A percentile compares a stretch with the other conserved stretches of the same genome.
phyloP scores from a whole-genome alignment of 92 coral and sea anemone species.

The Blastomussa wellsi region DNA sequence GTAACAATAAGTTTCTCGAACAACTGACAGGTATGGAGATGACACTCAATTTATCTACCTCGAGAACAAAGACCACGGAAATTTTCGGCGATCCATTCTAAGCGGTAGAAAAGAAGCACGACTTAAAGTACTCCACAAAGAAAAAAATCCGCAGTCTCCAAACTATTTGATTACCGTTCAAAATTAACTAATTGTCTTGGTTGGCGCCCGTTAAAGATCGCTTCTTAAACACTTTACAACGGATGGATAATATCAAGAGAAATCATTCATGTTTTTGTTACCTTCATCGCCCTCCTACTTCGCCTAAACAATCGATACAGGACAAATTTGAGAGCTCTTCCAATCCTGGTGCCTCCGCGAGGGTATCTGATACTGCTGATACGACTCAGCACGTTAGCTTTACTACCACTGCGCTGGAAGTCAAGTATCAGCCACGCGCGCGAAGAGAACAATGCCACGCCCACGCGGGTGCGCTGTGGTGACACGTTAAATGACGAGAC shows the following conservation, averaged over 20 bases:
- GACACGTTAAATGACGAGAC: conserved; percentile 57
- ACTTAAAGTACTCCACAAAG: background rate
- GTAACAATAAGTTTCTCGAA: background rate
- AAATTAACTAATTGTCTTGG: too few species aligned
- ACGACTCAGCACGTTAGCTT: conserved; percentile 14
- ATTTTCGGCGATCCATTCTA: background rate
- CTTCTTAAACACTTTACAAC: background rate
- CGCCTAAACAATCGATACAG: conserved; percentile 29
- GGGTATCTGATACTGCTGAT: conserved; percentile 69
- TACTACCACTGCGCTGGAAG: conserved; percentile 31
- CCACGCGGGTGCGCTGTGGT: conserved; percentile 49
- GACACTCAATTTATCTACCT: background rate
- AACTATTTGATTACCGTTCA: background rate
- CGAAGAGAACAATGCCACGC: conserved; percentile 59
- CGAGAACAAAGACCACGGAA: background rate
- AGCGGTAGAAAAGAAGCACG: background rate
- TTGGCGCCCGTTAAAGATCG: background rate
- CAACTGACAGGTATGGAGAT: background rate
- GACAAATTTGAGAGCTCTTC: conserved; percentile 62
- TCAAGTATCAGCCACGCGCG: conserved; percentile 37
- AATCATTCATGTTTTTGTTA: background rate
- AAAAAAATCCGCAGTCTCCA: background rate
- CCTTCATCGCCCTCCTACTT: conserved; percentile 35
- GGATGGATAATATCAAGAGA: background rate
- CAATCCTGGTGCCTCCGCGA: conserved; percentile 82